Evolutionary conservation across 1,140 invertebrate species (phyloP), one percentile per base, ranked within the genome.

Genomic region (Myzus persicae): DNA sequence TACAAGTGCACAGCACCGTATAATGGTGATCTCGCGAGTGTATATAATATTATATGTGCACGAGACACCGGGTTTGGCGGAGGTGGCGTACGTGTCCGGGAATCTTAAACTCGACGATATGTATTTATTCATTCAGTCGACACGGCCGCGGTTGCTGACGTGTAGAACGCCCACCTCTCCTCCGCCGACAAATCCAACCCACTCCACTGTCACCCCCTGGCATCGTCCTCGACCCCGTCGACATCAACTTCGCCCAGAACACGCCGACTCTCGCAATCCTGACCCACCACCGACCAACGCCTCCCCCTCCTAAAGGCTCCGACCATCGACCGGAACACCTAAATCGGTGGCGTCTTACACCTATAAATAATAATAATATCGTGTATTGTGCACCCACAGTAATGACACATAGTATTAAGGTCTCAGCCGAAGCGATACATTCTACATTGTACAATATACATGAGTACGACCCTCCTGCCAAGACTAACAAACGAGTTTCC

Each of bases 51-150:
- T n/a, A n/a, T n/a, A n/a, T 76, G 59, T 67, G 59, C 59, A 14
- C 31, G 31, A 76, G 59, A 76, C 48, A 5, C 42, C n/a, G 6
- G 44, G 31, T 87, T 87, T 44, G 42, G 26, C 31, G 42, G 31
- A 1, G 84, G 31, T 7, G 11, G 42, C 85, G 31, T 87, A 87
- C 85, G 85, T 87, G 85, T 46, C 24, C 85, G 85, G 85, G 42
- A 87, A 87, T 44, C 44, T 46, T 46, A 87, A 87, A 87, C 85
- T n/a, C 85, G 44, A 87, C 44, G 31, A 46, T 46, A 46, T 87
- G 46, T 87, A 87, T 87, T 87, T 87, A 87, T 87, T 87, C 44
- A 87, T 87, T 87, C 85, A 48, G 42, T 87, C 85, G n/a, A 87
- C 85, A 46, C 42, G 44, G 44, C 42, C 42, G 44, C 31, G 31